phyloP scores from a whole-genome alignment of 2,888 invertebrate genomes.

The Cepaea hortensis region DNA sequence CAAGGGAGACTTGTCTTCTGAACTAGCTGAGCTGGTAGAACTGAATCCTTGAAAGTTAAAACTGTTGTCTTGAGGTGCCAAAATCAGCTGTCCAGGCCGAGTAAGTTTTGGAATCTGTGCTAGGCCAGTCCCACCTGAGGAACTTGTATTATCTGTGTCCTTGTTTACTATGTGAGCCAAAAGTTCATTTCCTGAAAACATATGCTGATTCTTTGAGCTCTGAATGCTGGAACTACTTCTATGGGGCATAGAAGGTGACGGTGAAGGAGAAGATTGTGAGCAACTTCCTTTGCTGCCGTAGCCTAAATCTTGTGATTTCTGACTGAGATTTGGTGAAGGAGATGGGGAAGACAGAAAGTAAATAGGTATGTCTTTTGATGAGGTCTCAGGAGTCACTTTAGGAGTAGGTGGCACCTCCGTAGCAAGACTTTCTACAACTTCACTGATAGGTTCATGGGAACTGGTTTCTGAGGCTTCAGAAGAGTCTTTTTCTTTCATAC shows the following conservation, averaged over 20 bases:
- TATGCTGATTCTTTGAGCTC: conserved; percentile 35
- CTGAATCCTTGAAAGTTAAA: conserved; percentile 62
- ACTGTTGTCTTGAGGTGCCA: conserved; percentile 64
- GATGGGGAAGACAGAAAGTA: conserved; percentile 18
- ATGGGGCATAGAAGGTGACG: conserved; percentile 43
- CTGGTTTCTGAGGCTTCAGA: background rate
- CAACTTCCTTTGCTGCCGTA: conserved; percentile 42
- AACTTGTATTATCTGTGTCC: conserved; percentile 25
- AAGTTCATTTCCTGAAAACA: conserved; percentile 30
- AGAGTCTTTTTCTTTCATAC: background rate
- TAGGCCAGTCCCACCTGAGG: conserved; percentile 3
- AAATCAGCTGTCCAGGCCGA: conserved; percentile 58
- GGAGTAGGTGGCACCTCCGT: background rate
- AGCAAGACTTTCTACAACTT: background rate
- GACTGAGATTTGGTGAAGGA: conserved; percentile 38
- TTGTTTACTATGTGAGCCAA: conserved; percentile 38
- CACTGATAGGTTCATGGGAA: background rate
- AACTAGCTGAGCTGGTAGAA: conserved; percentile 60
- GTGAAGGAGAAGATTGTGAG: conserved; percentile 46
- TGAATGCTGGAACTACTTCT: conserved; percentile 30
- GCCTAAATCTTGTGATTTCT: conserved; percentile 44
- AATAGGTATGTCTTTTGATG: background rate
- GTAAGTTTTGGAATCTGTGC: conserved; percentile 12
- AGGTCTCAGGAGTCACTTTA: conserved; percentile 18
- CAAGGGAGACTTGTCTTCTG: conserved; percentile 55